phyloP scores from a whole-genome alignment of 2,888 invertebrate genomes.

The Psylliodes chrysocephalus region DNA sequence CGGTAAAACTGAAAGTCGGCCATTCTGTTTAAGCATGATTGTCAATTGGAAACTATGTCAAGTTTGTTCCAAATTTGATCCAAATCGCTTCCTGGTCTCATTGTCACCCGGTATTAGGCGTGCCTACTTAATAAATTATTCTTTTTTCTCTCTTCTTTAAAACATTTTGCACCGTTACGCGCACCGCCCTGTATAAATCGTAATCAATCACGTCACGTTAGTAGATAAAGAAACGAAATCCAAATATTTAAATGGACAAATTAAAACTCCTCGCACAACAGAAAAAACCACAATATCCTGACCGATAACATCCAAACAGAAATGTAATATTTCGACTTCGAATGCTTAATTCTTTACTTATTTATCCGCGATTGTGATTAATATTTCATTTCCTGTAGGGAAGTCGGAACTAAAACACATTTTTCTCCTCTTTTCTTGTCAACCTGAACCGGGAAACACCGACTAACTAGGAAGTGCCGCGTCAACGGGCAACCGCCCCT shows the following conservation, averaged over 20 bases:
- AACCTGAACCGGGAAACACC: neutral
- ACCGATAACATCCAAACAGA: constrained; percentile 30
- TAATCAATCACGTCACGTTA: constrained; percentile 16
- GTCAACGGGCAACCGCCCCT: constrained; percentile 13
- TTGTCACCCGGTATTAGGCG: too few species aligned
- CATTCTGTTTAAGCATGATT: too few species aligned
- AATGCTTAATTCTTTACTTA: constrained; percentile 19
- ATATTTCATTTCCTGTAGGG: constrained; percentile 38
- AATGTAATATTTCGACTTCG: constrained; percentile 6
- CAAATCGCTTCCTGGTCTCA: too few species aligned
- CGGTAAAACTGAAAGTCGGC: too few species aligned
- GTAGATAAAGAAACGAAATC: constrained; percentile 11
- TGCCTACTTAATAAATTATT: too few species aligned
- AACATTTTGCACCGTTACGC: too few species aligned
- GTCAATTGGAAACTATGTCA: too few species aligned
- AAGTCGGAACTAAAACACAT: constrained; percentile 24
- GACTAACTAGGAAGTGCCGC: constrained; percentile 2
- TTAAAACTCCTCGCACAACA: constrained; percentile 23
- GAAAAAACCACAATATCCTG: constrained; percentile 44
- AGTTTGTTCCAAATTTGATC: too few species aligned
- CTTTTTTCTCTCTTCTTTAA: too few species aligned
- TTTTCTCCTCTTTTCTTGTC: constrained; percentile 20
- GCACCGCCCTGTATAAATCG: neutral
- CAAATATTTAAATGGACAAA: constrained; percentile 36
- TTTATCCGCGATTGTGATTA: constrained; percentile 41